These are phyloP conservation scores for Darevskia mixta DNA, from an alignment of 2,797 vertebrate species.

Conservation along the genomic window DNA sequence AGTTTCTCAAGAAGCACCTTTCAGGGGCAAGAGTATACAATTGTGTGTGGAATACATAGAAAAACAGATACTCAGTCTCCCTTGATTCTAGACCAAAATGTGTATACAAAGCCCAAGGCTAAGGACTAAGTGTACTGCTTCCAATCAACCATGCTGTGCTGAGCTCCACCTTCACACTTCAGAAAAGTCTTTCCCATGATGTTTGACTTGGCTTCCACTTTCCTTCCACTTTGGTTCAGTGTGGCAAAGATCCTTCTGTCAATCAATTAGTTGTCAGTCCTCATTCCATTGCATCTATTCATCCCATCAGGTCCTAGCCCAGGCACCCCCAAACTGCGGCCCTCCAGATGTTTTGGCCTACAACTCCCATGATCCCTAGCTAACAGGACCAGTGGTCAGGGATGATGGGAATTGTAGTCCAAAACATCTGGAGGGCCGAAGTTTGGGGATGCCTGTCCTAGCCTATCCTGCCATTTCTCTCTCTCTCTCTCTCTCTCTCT, in stretches of 20 bases:
- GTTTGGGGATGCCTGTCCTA: not conserved
- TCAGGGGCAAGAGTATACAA: too few relatives aligned
- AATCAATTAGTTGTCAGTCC: rapidly evolving
- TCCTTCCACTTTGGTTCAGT: conserved; percentile 9
- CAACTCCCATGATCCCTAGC: too few relatives aligned
- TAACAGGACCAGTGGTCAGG: too few relatives aligned
- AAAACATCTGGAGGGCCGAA: too few relatives aligned
- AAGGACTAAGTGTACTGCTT: not conserved
- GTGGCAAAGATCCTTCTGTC: not conserved
- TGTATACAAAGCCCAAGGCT: too few relatives aligned
- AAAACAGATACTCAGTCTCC: too few relatives aligned
- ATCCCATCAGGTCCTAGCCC: not conserved
- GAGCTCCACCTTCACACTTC: not conserved
- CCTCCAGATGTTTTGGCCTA: too few relatives aligned
- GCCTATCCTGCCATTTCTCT: not conserved
- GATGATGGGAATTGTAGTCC: too few relatives aligned
- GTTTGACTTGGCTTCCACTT: conserved; percentile 10
- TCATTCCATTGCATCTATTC: conserved; percentile 1
- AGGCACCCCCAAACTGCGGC: too few relatives aligned
- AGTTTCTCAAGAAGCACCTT: too few relatives aligned
- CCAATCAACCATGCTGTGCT: not conserved
- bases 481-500: not conserved
- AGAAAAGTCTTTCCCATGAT: not conserved
- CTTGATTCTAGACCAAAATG: too few relatives aligned
- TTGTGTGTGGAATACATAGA: too few relatives aligned